Percentiles rank a stretch among this genome's conserved stretches.
These are phyloP conservation scores for Pseudomyrmex concolor DNA, from an alignment of 1,140 invertebrate species.

Conservation along the genomic window DNA sequence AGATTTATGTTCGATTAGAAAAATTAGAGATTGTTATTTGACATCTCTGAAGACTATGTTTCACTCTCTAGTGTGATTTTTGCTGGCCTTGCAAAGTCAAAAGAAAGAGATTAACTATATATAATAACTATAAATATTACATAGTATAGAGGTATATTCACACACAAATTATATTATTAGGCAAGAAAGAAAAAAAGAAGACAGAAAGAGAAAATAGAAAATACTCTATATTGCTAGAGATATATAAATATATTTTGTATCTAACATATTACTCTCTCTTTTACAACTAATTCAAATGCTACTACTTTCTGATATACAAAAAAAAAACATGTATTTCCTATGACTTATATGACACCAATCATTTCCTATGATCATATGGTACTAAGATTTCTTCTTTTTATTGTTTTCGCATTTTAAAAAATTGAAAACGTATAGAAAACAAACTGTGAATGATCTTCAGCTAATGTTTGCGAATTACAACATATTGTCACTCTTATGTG, in stretches of 20 bases:
- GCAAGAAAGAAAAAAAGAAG: conserved; percentile 63
- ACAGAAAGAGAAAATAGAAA: conserved; percentile 32
- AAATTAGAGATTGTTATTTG: conserved; percentile 52
- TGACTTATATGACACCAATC: conserved; percentile 68
- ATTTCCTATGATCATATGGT: no score
- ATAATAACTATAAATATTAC: conserved; percentile 37
- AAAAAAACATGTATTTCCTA: conserved; percentile 76
- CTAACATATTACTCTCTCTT: conserved; percentile 78
- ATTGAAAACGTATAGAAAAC: background rate
- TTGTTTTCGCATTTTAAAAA: background rate
- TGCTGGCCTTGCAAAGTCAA: conserved; percentile 84
- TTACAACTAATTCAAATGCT: conserved; percentile 77
- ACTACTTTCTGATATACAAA: conserved; percentile 72
- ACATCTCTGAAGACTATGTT: conserved; percentile 70
- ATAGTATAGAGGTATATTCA: conserved; percentile 73
- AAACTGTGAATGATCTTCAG: no score
- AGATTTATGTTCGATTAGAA: conserved; percentile 51
- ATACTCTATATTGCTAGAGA: conserved; percentile 76
- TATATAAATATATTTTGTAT: conserved; percentile 83
- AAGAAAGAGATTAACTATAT: conserved; percentile 79
- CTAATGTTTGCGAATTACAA: no score
- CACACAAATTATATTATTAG: conserved; percentile 75
- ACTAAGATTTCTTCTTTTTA: background rate
- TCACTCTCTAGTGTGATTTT: conserved; percentile 83
- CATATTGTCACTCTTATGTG: no score